Conservation (phyloP, 2,888 invertebrate species). For the Gortyna flavago region DNA sequence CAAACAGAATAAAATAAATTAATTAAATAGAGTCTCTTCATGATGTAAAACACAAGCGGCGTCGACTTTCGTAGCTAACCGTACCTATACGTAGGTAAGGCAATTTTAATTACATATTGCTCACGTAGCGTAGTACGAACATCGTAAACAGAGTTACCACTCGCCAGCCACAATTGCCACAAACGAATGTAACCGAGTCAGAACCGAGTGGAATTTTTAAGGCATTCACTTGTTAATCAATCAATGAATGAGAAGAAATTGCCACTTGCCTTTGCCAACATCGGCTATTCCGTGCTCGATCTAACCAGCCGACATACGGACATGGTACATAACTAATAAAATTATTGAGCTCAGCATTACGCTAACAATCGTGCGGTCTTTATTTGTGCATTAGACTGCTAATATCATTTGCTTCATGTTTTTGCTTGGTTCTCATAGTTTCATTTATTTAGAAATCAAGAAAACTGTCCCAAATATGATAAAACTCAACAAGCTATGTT, state of each 20-base stretch:
- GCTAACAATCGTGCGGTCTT: conserved; percentile 19
- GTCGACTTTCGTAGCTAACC: neutral
- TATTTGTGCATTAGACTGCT: conserved; percentile 27
- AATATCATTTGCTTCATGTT: neutral
- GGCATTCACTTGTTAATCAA: conserved; percentile 30
- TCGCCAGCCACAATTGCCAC: neutral
- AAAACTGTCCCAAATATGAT: neutral
- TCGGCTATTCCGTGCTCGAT: neutral
- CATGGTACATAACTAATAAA: neutral
- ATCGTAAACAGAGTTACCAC: conserved; percentile 8
- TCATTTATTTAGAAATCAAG: neutral
- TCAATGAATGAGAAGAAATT: conserved; percentile 16
- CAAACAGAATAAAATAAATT: neutral
- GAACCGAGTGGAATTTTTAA: conserved; percentile 24
- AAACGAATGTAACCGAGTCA: conserved; percentile 6
- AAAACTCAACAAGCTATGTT: neutral
- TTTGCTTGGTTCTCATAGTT: conserved; percentile 1
- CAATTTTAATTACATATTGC: neutral
- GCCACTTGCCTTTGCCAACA: too few species aligned
- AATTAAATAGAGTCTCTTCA: neutral
- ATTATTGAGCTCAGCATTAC: neutral
- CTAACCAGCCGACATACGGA: neutral
- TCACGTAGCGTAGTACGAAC: neutral
- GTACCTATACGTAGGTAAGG: neutral
- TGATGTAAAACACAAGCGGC: neutral